phyloP scores from a whole-genome alignment of 2,113 vertebrate genomes.

The Pelecanoides urinatrix region DNA sequence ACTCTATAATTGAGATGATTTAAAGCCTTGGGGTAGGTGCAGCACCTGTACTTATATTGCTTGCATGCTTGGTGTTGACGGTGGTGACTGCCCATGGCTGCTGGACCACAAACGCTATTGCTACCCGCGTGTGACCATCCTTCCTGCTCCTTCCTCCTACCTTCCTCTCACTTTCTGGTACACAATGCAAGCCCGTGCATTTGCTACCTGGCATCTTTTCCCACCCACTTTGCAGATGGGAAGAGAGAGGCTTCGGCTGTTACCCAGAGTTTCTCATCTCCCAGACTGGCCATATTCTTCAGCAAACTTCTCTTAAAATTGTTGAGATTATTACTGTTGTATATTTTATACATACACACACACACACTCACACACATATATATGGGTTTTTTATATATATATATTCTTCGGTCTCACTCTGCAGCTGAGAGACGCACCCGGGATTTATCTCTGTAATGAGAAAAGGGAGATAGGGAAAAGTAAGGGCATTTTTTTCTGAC shows the following conservation, averaged over 20 bases:
- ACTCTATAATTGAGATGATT: not conserved
- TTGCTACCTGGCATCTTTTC: not conserved
- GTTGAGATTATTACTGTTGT: constrained; percentile 45
- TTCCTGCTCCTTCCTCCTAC: not conserved
- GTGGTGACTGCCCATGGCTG: not conserved
- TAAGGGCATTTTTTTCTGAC: constrained; percentile 70
- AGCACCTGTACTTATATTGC: not conserved
- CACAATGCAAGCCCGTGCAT: not conserved
- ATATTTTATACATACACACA: constrained; percentile 23
- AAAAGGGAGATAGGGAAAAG: constrained; percentile 74
- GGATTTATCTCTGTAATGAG: constrained; percentile 80
- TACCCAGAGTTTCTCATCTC: not conserved
- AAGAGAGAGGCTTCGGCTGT: not conserved
- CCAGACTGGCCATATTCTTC: not conserved
- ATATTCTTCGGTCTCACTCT: constrained; percentile 27
- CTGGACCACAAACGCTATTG: not conserved
- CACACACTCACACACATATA: not conserved
- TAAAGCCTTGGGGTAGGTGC: not conserved
- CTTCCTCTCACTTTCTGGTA: not conserved
- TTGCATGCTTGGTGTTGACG: not conserved
- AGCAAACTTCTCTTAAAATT: constrained; percentile 20
- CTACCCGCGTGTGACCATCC: not conserved
- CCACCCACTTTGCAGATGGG: not conserved
- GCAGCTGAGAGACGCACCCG: constrained; percentile 48
- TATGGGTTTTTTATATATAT: not conserved